Evolutionary conservation across 23 tunicate genomes (phyloP).

Genomic region (Ciona savignyi): DNA sequence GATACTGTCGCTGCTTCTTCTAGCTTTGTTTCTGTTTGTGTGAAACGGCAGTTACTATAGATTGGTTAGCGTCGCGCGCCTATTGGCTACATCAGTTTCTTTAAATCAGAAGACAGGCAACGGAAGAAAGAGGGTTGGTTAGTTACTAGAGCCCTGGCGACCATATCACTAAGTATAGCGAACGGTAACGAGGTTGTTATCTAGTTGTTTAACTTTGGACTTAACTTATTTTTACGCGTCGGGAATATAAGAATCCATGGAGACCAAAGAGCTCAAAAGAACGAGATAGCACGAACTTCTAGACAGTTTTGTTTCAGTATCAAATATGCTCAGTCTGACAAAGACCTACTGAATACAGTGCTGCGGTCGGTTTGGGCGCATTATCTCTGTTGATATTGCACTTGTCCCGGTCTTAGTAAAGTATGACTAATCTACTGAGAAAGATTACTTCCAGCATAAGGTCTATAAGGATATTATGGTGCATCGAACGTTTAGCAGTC

Average conservation of each 20-base stretch:
- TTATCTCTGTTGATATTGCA: constrained; percentile 11
- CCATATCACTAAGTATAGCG: background rate
- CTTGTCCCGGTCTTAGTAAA: constrained; percentile 15
- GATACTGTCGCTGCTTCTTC: background rate
- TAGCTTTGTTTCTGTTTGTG: background rate
- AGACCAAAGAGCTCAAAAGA: no score
- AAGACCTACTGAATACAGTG: background rate
- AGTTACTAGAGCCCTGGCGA: background rate
- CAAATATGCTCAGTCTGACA: no score
- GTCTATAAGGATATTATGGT: no score
- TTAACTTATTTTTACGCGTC: background rate
- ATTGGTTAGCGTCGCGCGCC: background rate
- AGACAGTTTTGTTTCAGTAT: no score
- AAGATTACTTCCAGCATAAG: no score
- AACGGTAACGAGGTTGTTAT: background rate
- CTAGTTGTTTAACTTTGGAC: background rate
- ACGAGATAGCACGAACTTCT: no score
- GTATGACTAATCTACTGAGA: no score
- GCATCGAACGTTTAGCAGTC: no score
- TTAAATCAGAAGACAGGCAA: background rate
- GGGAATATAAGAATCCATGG: no score
- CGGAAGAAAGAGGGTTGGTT: background rate
- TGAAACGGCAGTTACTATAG: constrained; percentile 1
- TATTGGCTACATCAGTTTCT: background rate
- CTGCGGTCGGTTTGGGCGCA: background rate